Evolutionary conservation across 2,797 vertebrate genomes (phyloP), one percentile per base, ranked within the genome.

Genomic region (Tachyglossus aculeatus): DNA sequence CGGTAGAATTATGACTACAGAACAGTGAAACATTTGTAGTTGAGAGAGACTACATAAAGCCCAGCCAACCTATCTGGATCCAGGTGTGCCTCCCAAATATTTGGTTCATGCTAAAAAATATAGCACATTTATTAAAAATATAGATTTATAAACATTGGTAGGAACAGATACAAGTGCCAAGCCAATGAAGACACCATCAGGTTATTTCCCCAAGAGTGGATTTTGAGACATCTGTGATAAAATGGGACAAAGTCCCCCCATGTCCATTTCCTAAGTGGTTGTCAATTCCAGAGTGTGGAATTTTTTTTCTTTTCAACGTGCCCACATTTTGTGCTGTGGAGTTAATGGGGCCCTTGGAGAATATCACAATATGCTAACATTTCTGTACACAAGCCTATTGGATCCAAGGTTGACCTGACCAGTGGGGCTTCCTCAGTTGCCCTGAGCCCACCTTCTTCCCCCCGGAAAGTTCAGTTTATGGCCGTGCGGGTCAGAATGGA

Each of bases 111-210:
- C 93, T 92, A 91, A 92, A 93, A 86, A 93, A 93, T 90, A 92
- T 91, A 91, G 89, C 91, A 93, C 91, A 88, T 94, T 93, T 93
- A 91, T 93, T 92, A 92, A 93, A 94, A 94, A 93, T 92, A 93
- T 88, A 92, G 86, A 92, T 93, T 91, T 93, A 90, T 90, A 92
- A 92, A 94, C 91, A 90, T 91, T 59, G 75, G 50, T 90, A 89
- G 89, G 90, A 94, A 92, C 83, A 88, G 82, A 88, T 74, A 87
- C 84, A 80, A 74, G 89, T 21, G 27, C 85, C 86, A 88, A 87
- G 89, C 89, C 70, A 87, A 90, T 47, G 76, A 66, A 74, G 86
- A 76, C 85, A 86, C 85, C 88, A 78, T 89, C 71, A 80, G 78
- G 43, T 14, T 76, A 83, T 86, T 88, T 88, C 75, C 80, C 80